Percentiles rank a stretch among this genome's conserved stretches.
These are phyloP conservation scores for Dolichomitus sp. DNA, from an alignment of 2,888 invertebrate genomes.

Conservation along the genomic window DNA sequence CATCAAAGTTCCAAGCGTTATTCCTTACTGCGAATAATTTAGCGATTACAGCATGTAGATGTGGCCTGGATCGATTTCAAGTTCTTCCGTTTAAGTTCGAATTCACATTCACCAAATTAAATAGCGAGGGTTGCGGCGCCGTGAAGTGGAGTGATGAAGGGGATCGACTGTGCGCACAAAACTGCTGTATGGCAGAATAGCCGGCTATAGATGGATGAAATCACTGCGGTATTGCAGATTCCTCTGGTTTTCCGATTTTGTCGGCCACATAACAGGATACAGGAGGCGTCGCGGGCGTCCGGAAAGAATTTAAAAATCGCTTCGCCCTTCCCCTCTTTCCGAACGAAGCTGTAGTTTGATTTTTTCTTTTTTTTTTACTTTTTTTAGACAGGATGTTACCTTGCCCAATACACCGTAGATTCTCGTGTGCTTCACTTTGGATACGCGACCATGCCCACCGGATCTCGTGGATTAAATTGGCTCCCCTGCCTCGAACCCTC, in stretches of 20 bases:
- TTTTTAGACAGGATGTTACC: conserved; percentile 42
- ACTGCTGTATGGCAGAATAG: conserved; percentile 24
- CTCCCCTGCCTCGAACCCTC: conserved; percentile 23
- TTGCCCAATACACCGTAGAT: conserved; percentile 21
- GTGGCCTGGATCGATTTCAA: neutral
- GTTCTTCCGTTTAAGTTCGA: conserved; percentile 6
- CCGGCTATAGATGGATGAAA: conserved; percentile 36
- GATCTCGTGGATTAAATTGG: conserved; percentile 66
- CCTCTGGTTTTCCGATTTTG: conserved; percentile 5
- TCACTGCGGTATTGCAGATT: conserved; percentile 45
- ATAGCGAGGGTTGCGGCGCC: conserved; percentile 7
- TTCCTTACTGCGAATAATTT: too few relatives aligned
- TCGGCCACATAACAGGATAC: conserved; percentile 48
- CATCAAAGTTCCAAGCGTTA: too few relatives aligned
- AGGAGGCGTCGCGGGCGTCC: conserved; percentile 31
- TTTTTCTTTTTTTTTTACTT: conserved; percentile 34
- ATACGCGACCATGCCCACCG: conserved; percentile 50
- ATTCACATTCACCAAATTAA: conserved; percentile 59
- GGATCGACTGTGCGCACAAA: conserved; percentile 17
- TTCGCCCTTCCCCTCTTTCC: neutral
- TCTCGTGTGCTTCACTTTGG: conserved; percentile 34
- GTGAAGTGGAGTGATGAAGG: neutral
- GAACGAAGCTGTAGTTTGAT: conserved; percentile 54
- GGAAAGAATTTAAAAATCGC: conserved; percentile 57
- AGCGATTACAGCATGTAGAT: too few relatives aligned